These are phyloP conservation scores for Tenebrio molitor DNA, from an alignment of 1,140 invertebrate species.

Conservation along the genomic window DNA sequence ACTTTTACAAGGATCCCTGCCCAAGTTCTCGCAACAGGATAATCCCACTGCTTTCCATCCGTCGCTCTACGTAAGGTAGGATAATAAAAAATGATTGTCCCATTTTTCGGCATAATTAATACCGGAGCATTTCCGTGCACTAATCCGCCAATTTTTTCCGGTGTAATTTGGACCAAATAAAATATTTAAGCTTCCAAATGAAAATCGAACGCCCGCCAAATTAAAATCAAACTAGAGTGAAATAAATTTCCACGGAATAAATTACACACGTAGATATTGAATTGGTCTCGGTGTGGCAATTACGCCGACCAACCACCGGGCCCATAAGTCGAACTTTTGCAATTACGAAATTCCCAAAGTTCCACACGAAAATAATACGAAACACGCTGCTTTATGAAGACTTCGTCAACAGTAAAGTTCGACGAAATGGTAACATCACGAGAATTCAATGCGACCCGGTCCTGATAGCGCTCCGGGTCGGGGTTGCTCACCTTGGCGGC, in stretches of 20 bases:
- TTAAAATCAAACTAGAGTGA: constrained; percentile 22
- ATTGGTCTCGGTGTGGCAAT: constrained; percentile 31
- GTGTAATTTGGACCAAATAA: constrained; percentile 5
- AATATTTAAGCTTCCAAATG: constrained; percentile 28
- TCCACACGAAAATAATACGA: constrained; percentile 22
- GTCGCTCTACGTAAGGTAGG: constrained; percentile 79
- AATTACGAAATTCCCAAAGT: constrained; percentile 29
- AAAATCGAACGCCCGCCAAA: constrained; percentile 20
- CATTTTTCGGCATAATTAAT: too few species aligned
- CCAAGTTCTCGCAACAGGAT: constrained; percentile 86
- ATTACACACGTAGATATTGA: constrained; percentile 40
- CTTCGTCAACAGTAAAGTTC: constrained; percentile 24
- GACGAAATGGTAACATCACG: background rate
- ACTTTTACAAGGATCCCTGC: constrained; percentile 81
- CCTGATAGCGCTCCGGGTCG: too few species aligned
- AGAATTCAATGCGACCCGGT: constrained; percentile 15
- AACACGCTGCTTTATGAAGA: constrained; percentile 26
- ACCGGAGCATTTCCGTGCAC: too few species aligned
- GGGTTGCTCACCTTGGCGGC: too few species aligned
- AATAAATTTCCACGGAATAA: constrained; percentile 23
- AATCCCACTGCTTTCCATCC: constrained; percentile 88
- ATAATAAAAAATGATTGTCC: background rate
- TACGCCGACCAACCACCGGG: constrained; percentile 1
- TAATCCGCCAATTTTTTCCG: background rate
- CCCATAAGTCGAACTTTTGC: constrained; percentile 27